Conservation (phyloP, 2,113 vertebrate genomes). For the Pituophis catenifer region DNA sequence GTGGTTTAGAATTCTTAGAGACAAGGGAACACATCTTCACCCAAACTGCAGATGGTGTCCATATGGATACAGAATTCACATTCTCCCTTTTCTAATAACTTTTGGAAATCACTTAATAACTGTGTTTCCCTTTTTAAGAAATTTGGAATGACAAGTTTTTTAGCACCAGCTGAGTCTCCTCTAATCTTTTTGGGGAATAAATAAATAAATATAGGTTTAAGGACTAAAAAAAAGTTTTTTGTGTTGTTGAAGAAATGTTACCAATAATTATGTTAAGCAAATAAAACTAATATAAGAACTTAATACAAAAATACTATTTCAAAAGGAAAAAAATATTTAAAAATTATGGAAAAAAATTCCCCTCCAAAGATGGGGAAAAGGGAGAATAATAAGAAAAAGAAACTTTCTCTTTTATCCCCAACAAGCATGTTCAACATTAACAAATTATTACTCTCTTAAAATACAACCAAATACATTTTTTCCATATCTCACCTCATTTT, state of each 20-base stretch:
- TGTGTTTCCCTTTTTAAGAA: background rate
- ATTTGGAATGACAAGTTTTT: background rate
- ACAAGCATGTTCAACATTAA: background rate
- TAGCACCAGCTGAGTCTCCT: background rate
- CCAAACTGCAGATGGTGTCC: too few species aligned
- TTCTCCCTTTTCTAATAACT: background rate
- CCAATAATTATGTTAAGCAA: background rate
- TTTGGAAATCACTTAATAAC: background rate
- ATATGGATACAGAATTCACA: too few species aligned
- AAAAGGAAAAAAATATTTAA: background rate
- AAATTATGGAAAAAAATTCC: background rate
- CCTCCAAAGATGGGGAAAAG: background rate
- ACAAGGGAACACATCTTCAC: too few species aligned
- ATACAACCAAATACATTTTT: background rate
- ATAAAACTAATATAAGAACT: background rate
- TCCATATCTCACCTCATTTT: background rate
- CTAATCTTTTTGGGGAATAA: background rate
- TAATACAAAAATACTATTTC: background rate
- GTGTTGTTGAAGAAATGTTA: background rate
- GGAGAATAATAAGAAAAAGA: background rate
- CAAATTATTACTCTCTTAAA: background rate
- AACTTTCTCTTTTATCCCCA: background rate
- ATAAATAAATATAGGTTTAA: background rate
- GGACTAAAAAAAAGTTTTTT: background rate
- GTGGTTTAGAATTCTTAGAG: too few species aligned